These are phyloP conservation scores for Pipra filicauda DNA, from an alignment of 2,113 vertebrate genomes.

Conservation along the genomic window DNA sequence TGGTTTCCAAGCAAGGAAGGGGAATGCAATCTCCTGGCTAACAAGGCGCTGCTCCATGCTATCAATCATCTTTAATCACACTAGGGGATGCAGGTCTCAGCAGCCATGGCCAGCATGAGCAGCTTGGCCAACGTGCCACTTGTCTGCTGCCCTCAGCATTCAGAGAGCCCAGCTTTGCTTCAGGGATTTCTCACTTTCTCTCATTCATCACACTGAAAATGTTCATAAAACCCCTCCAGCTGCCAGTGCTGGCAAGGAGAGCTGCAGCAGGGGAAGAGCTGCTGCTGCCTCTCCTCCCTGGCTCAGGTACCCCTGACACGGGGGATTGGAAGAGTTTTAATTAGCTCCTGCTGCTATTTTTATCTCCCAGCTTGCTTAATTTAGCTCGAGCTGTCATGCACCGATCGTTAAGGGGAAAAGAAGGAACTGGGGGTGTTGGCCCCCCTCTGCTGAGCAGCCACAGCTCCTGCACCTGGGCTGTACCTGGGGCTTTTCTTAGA, in stretches of 20 bases:
- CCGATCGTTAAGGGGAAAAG: not conserved
- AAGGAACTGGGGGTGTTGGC: not conserved
- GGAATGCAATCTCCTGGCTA: not conserved
- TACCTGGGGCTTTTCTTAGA: not conserved
- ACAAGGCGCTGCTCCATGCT: not conserved
- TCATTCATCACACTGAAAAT: not conserved
- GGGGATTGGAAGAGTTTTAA: not conserved
- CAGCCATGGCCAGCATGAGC: rapidly evolving
- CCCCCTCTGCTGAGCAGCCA: not conserved
- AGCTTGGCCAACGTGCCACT: rapidly evolving
- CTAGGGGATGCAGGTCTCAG: rapidly evolving
- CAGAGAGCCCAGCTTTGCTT: rapidly evolving
- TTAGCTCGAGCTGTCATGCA: slow-evolving; percentile 14
- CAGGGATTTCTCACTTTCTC: not conserved
- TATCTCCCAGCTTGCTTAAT: not conserved
- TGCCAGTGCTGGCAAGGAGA: not conserved
- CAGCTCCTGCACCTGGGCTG: not conserved
- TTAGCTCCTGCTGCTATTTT: slow-evolving; percentile 52
- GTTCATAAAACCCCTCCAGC: not conserved
- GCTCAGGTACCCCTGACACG: not conserved
- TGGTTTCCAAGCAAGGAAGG: not conserved
- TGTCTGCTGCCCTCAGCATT: not conserved
- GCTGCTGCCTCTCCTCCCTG: not conserved
- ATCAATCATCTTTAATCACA: not conserved
- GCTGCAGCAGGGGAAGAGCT: not conserved